Conservation (phyloP, 2,888 invertebrate species). For the Amphipyra berbera region DNA sequence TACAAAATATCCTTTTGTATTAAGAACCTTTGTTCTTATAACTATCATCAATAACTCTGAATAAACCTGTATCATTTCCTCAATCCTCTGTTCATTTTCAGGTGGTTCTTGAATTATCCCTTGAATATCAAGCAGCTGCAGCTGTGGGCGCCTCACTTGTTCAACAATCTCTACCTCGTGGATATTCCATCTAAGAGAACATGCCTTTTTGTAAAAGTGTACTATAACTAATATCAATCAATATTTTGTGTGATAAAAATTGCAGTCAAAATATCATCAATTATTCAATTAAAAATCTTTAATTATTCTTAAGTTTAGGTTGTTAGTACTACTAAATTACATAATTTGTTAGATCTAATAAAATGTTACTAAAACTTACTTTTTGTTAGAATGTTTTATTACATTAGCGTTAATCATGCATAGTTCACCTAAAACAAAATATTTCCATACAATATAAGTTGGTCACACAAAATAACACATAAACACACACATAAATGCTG, state of each 20-base stretch:
- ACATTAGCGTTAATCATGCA: slow-evolving; percentile 82
- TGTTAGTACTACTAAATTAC: neutral
- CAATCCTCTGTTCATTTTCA: slow-evolving; percentile 71
- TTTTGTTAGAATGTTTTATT: slow-evolving; percentile 76
- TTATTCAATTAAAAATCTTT: neutral
- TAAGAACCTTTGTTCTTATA: too few relatives aligned
- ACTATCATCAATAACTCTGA: too few relatives aligned
- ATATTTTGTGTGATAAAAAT: neutral
- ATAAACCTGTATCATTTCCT: slow-evolving; percentile 73
- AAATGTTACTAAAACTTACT: slow-evolving; percentile 67
- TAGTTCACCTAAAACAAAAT: slow-evolving; percentile 73
- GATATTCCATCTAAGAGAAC: slow-evolving; percentile 61
- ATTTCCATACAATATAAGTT: neutral
- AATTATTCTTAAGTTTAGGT: slow-evolving; percentile 2
- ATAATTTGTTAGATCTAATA: slow-evolving; percentile 1
- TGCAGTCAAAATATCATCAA: neutral
- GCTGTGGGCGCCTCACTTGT: slow-evolving; percentile 43
- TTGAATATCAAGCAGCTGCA: slow-evolving; percentile 51
- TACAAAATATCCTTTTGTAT: too few relatives aligned
- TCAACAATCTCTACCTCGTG: slow-evolving; percentile 47
- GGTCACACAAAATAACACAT: too few relatives aligned
- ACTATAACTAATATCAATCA: slow-evolving; percentile 3
- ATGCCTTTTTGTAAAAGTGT: slow-evolving; percentile 3
- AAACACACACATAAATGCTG: too few relatives aligned
- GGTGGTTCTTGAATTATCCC: slow-evolving; percentile 61